phyloP scores from a whole-genome alignment of 2,888 invertebrate genomes.

The Melitaea athalia region DNA sequence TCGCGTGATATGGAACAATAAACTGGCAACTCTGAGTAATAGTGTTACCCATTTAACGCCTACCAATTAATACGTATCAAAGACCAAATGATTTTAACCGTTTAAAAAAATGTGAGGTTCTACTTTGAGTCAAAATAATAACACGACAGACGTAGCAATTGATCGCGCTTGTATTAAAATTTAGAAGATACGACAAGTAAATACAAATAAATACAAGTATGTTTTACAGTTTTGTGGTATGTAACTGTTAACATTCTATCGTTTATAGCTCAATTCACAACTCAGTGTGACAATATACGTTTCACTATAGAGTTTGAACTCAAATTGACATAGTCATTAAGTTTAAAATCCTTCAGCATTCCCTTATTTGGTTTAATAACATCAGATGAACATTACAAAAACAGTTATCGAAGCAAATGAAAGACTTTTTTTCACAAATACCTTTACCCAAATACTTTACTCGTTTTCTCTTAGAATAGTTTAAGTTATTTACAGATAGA shows the following conservation, averaged over 20 bases:
- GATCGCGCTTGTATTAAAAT: too few relatives aligned
- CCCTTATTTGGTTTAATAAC: constrained; percentile 10
- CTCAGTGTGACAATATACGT: constrained; percentile 29
- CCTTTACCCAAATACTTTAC: background rate
- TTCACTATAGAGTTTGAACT: constrained; percentile 16
- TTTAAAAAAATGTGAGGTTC: too few relatives aligned
- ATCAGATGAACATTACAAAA: constrained; percentile 35
- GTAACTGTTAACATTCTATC: constrained; percentile 37
- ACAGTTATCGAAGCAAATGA: constrained; percentile 29
- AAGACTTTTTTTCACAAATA: background rate
- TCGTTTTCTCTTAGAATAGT: too few relatives aligned
- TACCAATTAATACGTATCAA: constrained; percentile 51
- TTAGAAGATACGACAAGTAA: too few relatives aligned
- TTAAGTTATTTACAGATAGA: too few relatives aligned
- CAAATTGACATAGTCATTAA: constrained; percentile 6
- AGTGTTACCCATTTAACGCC: constrained; percentile 55
- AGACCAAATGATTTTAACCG: background rate
- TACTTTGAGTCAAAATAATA: too few relatives aligned
- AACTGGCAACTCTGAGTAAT: constrained; percentile 65
- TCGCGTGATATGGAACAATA: constrained; percentile 54
- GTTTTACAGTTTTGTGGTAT: constrained; percentile 2
- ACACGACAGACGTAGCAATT: too few relatives aligned
- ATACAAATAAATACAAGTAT: background rate
- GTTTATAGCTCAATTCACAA: constrained; percentile 44
- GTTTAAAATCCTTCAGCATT: constrained; percentile 19